These are phyloP conservation scores for Brachypteracias leptosomus DNA, from an alignment of 2,113 vertebrate species.

Conservation along the genomic window DNA sequence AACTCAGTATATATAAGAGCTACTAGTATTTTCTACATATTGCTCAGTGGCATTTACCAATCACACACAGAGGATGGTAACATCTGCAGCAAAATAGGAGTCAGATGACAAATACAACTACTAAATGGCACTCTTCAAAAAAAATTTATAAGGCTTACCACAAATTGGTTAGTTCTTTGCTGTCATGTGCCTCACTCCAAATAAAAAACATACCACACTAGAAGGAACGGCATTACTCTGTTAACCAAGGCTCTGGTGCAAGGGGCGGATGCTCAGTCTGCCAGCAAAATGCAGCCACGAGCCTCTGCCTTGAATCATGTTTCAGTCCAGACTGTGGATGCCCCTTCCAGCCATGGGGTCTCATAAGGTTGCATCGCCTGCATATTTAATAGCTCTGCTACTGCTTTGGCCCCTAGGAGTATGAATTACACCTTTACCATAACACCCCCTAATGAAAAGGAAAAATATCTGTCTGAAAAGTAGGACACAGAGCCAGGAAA, in stretches of 20 bases:
- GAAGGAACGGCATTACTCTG: accelerated
- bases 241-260: not conserved
- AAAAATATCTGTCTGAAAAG: constrained; percentile 1
- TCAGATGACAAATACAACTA: not conserved
- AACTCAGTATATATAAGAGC: not conserved
- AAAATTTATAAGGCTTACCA: not conserved
- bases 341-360: not conserved
- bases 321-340: not conserved
- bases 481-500: constrained; percentile 17
- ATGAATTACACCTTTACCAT: not conserved
- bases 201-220: not conserved
- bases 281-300: not conserved
- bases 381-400: not conserved
- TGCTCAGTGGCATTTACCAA: not conserved
- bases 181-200: not conserved
- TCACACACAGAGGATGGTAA: not conserved
- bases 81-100: not conserved
- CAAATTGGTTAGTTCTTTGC: not conserved
- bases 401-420: constrained; percentile 13
- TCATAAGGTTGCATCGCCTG: not conserved
- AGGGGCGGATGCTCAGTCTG: not conserved
- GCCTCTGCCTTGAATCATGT: not conserved
- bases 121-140: not conserved
- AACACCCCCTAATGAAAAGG: not conserved
- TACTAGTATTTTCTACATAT: not conserved